These are phyloP conservation scores for Pongo abelii DNA, from an alignment of 2,113 vertebrate species.

Conservation along the genomic window DNA sequence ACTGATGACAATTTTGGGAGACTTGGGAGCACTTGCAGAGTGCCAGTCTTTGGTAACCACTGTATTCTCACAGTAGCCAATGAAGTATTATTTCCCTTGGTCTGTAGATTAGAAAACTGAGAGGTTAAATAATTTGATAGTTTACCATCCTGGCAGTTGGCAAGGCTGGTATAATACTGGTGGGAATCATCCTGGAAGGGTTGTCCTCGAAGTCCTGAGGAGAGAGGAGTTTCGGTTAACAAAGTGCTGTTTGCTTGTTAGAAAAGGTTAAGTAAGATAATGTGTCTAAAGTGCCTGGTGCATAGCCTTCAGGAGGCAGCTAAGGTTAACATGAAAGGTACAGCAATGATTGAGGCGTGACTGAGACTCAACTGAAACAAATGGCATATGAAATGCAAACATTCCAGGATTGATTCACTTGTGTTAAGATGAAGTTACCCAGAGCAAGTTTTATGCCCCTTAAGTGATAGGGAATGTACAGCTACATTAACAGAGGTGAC, in stretches of 20 bases:
- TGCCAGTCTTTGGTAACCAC: not conserved
- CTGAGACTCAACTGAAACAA: not conserved
- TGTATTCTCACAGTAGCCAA: not conserved
- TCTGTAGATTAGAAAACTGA: not conserved
- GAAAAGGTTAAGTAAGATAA: not conserved
- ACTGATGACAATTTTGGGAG: not conserved
- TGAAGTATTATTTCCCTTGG: no score
- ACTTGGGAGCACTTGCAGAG: not conserved
- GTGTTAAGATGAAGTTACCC: not conserved
- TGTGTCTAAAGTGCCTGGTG: not conserved
- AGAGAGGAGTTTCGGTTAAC: not conserved
- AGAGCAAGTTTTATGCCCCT: not conserved
- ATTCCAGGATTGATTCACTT: not conserved
- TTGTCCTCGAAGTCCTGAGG: not conserved
- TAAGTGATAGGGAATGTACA: not conserved
- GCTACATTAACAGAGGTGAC: not conserved
- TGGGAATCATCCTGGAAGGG: not conserved
- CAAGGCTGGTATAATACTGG: not conserved
- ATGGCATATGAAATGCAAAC: not conserved
- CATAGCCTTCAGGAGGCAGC: not conserved
- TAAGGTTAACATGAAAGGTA: not conserved
- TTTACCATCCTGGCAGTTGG: not conserved
- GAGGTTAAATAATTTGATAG: not conserved
- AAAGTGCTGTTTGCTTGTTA: not conserved
- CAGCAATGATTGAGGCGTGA: no score